phyloP scores from a whole-genome alignment of 2,113 vertebrate genomes.

The Scolopax mira region DNA sequence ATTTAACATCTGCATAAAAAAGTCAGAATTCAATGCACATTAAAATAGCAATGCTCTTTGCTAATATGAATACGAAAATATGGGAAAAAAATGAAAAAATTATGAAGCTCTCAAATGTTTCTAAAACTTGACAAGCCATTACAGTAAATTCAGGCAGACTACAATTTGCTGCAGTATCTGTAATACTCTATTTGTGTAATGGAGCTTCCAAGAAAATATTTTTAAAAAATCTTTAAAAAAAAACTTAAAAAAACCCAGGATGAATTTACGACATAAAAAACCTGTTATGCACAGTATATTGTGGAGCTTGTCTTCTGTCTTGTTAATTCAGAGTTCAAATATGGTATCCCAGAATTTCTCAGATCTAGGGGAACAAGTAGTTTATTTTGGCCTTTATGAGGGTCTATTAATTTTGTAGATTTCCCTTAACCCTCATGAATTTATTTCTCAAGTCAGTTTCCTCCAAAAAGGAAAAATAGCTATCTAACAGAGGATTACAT shows the following conservation, averaged over 20 bases:
- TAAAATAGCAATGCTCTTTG: not conserved
- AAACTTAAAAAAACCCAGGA: not conserved
- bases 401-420: not conserved
- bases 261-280: not conserved
- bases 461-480: not conserved
- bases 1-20: not conserved
- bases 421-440: not conserved
- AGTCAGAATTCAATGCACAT: not conserved
- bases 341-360: not conserved
- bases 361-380: not conserved
- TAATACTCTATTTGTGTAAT: not conserved
- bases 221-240: not conserved
- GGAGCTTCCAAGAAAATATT: not conserved
- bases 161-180: not conserved
- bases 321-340: not conserved
- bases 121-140: not conserved
- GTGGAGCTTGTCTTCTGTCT: not conserved
- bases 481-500: not conserved
- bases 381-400: not conserved
- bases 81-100: too few species aligned
- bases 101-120: not conserved
- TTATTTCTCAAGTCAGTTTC: not conserved
- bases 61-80: too few species aligned
- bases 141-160: not conserved
- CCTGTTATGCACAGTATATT: not conserved